A percentile compares a stretch with the other conserved stretches of the same genome.
Conservation (phyloP, 2,797 vertebrate genomes). For the Falco rusticolus region DNA sequence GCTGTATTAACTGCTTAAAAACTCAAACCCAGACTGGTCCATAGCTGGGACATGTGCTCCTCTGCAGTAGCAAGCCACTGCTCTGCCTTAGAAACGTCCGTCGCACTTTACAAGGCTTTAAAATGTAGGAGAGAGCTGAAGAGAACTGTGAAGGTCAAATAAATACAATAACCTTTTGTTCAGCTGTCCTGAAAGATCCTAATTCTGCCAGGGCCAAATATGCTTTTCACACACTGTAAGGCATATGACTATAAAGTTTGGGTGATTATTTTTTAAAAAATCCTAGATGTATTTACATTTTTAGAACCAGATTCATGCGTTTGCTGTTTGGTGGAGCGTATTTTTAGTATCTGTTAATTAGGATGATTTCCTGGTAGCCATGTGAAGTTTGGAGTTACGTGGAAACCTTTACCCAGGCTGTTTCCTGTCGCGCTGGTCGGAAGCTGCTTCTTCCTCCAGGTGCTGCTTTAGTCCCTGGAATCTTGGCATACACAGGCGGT, state of each 20-base stretch:
- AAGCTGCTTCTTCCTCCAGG: slow-evolving; percentile 53
- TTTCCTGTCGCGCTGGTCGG: slow-evolving; percentile 55
- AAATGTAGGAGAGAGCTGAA: background rate
- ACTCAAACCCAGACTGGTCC: too few species aligned
- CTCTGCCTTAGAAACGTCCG: background rate
- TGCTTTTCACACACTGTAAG: background rate
- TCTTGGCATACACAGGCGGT: background rate
- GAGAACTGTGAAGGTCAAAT: background rate
- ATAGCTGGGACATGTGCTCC: background rate
- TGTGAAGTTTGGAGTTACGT: background rate
- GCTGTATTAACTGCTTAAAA: background rate
- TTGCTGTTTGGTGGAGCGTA: background rate
- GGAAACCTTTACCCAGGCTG: slow-evolving; percentile 2
- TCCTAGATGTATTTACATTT: background rate
- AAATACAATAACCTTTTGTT: background rate
- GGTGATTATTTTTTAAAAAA: background rate
- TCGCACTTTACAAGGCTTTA: background rate
- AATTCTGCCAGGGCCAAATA: background rate
- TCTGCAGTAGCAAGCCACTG: background rate
- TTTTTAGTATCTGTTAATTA: slow-evolving; percentile 31
- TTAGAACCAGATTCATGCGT: background rate
- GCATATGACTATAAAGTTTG: background rate
- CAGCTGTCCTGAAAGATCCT: background rate
- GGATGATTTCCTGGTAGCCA: slow-evolving; percentile 34
- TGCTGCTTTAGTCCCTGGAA: background rate